Evolutionary conservation across 2,113 vertebrate genomes (phyloP).

Genomic region (Tursiops truncatus): DNA sequence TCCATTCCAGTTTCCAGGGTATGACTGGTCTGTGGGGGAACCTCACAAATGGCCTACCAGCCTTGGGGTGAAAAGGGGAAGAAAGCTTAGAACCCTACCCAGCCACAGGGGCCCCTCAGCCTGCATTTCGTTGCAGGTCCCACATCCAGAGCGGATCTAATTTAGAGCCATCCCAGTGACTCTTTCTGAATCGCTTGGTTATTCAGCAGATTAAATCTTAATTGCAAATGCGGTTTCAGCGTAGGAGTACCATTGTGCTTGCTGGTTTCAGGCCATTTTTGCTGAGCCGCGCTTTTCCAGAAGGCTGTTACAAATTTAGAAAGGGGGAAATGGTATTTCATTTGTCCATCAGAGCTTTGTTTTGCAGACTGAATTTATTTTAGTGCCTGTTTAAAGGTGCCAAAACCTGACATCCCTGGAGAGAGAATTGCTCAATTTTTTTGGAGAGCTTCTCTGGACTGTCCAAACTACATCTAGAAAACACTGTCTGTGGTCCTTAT

Average conservation of each 20-base stretch:
- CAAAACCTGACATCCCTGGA: conserved; percentile 59
- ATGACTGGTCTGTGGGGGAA: background rate
- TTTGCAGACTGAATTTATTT: conserved; percentile 70
- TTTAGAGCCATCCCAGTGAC: conserved; percentile 17
- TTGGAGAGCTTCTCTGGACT: conserved; percentile 45
- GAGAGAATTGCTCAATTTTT: conserved; percentile 59
- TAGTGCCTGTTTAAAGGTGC: conserved; percentile 68
- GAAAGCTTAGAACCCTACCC: background rate
- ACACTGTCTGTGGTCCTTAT: conserved; percentile 35
- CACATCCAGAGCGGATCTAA: background rate
- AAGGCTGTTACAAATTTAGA: conserved; percentile 66
- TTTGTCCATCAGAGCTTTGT: conserved; percentile 68
- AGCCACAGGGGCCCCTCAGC: background rate
- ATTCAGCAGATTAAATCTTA: conserved; percentile 75
- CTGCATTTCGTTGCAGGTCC: conserved; percentile 10
- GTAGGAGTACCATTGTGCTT: conserved; percentile 54
- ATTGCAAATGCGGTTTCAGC: conserved; percentile 63
- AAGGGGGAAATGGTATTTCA: conserved; percentile 59
- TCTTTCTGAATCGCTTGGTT: conserved; percentile 60
- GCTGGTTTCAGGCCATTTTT: conserved; percentile 63
- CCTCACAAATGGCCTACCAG: background rate
- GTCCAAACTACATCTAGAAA: conserved; percentile 56
- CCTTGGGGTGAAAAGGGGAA: background rate
- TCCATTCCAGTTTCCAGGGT: conserved; percentile 55
- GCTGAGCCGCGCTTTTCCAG: conserved; percentile 58